Evolutionary conservation across 1,140 invertebrate species (phyloP).

Genomic region (Lordiphosa collinella): DNA sequence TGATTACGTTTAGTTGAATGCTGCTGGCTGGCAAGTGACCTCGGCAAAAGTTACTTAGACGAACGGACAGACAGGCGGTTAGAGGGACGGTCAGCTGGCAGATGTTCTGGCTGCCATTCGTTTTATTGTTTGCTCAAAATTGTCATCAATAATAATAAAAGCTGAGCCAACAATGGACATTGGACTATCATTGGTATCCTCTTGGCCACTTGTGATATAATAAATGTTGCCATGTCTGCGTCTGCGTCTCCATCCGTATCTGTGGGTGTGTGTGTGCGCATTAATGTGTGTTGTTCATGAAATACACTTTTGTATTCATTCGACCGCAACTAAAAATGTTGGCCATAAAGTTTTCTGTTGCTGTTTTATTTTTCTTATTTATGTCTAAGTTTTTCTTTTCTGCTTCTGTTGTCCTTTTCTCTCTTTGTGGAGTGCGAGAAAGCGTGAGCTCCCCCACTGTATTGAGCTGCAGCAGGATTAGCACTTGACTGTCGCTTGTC

Average conservation of each 20-base stretch:
- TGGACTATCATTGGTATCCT: constrained; percentile 34
- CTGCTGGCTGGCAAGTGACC: constrained; percentile 35
- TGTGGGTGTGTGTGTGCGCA: constrained; percentile 19
- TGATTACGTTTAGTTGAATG: constrained; percentile 50
- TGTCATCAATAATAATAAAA: constrained; percentile 76
- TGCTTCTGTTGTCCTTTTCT: constrained; percentile 19
- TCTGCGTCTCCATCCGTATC: constrained; percentile 14
- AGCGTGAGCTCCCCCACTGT: constrained; percentile 13
- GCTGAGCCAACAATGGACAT: constrained; percentile 43
- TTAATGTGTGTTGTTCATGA: constrained; percentile 62
- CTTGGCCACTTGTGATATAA: constrained; percentile 65
- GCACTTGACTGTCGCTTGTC: constrained; percentile 48
- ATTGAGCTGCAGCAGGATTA: constrained; percentile 42
- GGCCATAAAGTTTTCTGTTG: constrained; percentile 59
- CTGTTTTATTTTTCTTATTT: constrained; percentile 58
- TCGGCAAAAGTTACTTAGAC: constrained; percentile 36
- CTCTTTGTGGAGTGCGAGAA: neutral
- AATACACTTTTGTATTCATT: constrained; percentile 75
- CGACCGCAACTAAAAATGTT: constrained; percentile 76
- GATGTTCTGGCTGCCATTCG: constrained; percentile 37
- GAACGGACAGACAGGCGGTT: constrained; percentile 13
- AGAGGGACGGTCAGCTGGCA: constrained; percentile 28
- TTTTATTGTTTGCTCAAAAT: constrained; percentile 75
- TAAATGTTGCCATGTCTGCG: constrained; percentile 59
- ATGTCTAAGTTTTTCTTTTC: constrained; percentile 52